Evolutionary conservation across 2,888 invertebrate species (phyloP), one percentile per base, ranked within the genome.

Genomic region (Halictus ligatus): DNA sequence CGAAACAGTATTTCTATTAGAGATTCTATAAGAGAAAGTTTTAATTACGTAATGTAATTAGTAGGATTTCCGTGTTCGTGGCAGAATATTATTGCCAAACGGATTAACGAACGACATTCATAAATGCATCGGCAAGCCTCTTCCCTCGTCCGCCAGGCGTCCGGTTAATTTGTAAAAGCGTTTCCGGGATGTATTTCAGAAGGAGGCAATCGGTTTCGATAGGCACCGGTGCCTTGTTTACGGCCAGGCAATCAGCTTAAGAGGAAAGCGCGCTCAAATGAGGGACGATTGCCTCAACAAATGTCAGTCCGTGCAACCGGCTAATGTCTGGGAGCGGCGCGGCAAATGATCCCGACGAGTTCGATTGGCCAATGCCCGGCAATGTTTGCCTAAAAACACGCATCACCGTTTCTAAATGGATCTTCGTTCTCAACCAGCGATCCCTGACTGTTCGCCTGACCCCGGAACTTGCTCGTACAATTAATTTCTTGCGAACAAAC

Each of bases 191-290:
- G 81, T 73, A 67, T 85, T 81, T 75, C 64, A 85, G 54, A 73
- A 73, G 86, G 81, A 48, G 40, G 86, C 77, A 72, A 81, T 86
- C 86, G 75, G 85, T 67, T 54, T 46, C 73, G 73, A 72, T 78
- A 79, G 74, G 74, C 77, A 43, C 64, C 35, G 35, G 50, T 54
- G 75, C 87, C 78, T 80, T 87, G 86, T 83, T 86, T 87, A 86
- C 86, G 58, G 48, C 78, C 60, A 82, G 82, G 86, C 86, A 87
- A 86, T 87, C 86, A 86, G 80, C 80, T 75, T 81, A 84, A 82
- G 88, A 87, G 88, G 84, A 87, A 82, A 87, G 80, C 88, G 84
- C 75, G 84, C 67, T 88, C 75, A 75, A 84, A 88, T 78, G 81
- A 87, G 80, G 78, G 80, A 80, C 88, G 78, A 80, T 80, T 81